Base-by-base conservation (phyloP, 2,797 vertebrate species). In the Prionace glauca region DNA sequence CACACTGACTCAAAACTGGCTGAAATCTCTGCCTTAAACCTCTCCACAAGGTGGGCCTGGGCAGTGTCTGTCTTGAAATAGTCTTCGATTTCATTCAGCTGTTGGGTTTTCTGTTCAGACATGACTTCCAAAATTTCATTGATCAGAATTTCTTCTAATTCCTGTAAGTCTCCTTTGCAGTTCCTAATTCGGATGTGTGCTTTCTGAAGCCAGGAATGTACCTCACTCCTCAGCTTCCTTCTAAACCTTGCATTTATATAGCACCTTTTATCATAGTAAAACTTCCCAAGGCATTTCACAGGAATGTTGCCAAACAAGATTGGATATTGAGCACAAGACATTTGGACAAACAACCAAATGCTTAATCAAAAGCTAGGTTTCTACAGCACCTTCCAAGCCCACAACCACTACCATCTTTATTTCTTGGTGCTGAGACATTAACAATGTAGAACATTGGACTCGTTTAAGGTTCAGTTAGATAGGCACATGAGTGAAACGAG, bases 121-220 rank as follows among this genome's bases (percentile, higher is more conserved):
- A 72, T 29, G 20, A 72, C 26, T 20, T 72, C 10, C 24, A 72
- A 26, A 72, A 74, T 8, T 29, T 74, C 72, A 29, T 0, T 0
- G 1, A 1, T 29, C 26, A 10, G 22, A 74, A 9, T 74, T 29
- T 74, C 72, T 74, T 22, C 5, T 0, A 74, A 26, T 29, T 74
- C 5, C 26, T 74, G 5, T 26, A 29, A 8, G 72, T 74, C 72
- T 74, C 72, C 26, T 0, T 74, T 29, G 8, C 72, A 74, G 72
- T n/a, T 79, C 5, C 2, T n/a, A 79, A 56, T 88, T 88, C 24
- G 20, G 2, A 24, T 22, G 8, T 56, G 45, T 0, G 20, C 45
- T 56, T 72, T 95, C 26, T 79, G 10, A 32, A 77, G 29, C 29
- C 97, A 98, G 32, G 65, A 79, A 60, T 97, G 96, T 95, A 97